phyloP scores from a whole-genome alignment of 2,113 vertebrate genomes.

The Leucopsar rothschildi region DNA sequence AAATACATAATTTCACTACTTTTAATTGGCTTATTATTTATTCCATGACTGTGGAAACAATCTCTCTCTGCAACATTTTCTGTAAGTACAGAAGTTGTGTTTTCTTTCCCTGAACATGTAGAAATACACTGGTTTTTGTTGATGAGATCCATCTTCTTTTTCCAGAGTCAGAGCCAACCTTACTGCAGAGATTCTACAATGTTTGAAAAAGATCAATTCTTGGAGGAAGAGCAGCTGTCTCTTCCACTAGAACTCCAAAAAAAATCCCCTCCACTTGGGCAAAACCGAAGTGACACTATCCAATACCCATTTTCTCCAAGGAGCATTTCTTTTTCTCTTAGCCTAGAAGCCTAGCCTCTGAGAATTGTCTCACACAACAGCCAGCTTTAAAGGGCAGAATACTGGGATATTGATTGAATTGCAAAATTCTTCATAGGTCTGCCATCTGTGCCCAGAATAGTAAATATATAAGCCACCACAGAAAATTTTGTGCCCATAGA shows the following conservation, averaged over 20 bases:
- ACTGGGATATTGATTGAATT: not conserved
- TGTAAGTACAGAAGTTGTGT: not conserved
- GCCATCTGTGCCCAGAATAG: not conserved
- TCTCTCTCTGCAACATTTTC: not conserved
- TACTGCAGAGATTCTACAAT: not conserved
- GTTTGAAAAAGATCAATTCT: not conserved
- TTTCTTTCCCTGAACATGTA: not conserved
- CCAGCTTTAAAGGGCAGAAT: not conserved
- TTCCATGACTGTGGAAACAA: not conserved
- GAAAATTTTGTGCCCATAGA: not conserved
- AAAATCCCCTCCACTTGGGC: not conserved
- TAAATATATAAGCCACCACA: not conserved
- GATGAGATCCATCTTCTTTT: not conserved
- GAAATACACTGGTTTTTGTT: not conserved
- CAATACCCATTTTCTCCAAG: not conserved
- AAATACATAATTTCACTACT: slow-evolving; percentile 3
- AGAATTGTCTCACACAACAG: not conserved
- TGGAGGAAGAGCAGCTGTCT: not conserved
- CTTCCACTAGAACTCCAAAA: too few species aligned
- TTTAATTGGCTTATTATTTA: slow-evolving; percentile 7
- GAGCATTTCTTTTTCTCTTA: not conserved
- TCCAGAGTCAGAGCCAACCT: not conserved
- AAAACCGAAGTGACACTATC: not conserved
- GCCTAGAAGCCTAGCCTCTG: not conserved
- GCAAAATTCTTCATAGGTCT: not conserved